Evolutionary conservation across 2,113 vertebrate genomes (phyloP), one percentile per base, ranked within the genome.

Genomic region (Lasiurus cinereus): DNA sequence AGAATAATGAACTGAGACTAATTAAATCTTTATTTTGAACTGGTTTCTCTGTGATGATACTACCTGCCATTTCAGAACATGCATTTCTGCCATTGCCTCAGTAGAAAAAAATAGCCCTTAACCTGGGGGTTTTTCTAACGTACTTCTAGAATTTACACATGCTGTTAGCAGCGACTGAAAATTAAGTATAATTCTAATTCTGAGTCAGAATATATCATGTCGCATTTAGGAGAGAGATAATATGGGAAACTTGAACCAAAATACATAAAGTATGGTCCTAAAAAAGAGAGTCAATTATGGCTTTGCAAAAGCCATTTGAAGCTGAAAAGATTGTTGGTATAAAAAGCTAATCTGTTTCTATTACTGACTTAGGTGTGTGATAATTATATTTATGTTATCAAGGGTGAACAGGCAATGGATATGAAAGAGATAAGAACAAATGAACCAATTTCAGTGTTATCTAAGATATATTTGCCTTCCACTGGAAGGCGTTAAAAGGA

Each of bases 351-450:
- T 90, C 5, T 93, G 78, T 3, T 95, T 88, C 83, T 87, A 29
- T 92, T 89, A 95, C 94, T 78, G 89, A 96, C 69, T 89, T 78
- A 97, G 95, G 82, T 97, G 29, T 83, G 69, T 88, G 85, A 95
- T 97, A 97, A 97, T 96, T 95, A 92, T 96, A 86, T 96, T 96
- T 95, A 10, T 94, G 3, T 94, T 97, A 96, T 27, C 48, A 87
- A 92, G 10, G 83, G 21, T 96, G 64, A 97, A 59, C 86, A 96
- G 91, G 93, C 87, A 16, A 48, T 97, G 91, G 94, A 76, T 62
- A 77, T 95, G 96, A 96, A 94, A 50, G 76, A 77, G 73, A 89
- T 77, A 96, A 97, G 91, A 97, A 83, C 79, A 9, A 79, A 83
- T 88, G 96, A 94, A 90, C 56, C 94, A 83, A 46, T 93, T 72